These are phyloP conservation scores for Drosophila barbarae DNA, from an alignment of 2,888 invertebrate genomes.

Conservation along the genomic window DNA sequence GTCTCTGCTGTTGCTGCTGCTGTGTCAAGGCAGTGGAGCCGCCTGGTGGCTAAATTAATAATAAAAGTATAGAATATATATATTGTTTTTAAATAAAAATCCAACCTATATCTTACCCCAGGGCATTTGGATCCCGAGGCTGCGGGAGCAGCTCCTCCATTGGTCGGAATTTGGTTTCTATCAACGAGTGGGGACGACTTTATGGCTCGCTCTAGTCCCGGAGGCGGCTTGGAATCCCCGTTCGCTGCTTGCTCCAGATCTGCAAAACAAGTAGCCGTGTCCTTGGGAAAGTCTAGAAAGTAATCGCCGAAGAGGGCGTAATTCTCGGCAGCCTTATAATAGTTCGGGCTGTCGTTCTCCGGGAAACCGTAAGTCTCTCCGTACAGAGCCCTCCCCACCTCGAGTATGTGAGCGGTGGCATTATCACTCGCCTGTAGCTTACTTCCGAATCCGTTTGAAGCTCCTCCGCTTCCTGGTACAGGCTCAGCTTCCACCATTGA, in stretches of 20 bases:
- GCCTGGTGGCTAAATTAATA: background rate
- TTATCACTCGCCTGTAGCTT: background rate
- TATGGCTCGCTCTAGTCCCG: conserved; percentile 47
- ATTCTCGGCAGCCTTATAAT: conserved; percentile 74
- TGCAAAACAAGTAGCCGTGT: conserved; percentile 45
- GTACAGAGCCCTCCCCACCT: conserved; percentile 71
- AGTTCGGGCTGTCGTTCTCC: conserved; percentile 57
- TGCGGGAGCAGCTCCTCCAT: conserved; percentile 39
- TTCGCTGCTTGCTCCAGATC: conserved; percentile 1
- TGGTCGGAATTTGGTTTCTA: conserved; percentile 19
- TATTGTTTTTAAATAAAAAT: background rate
- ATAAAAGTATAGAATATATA: too few species aligned
- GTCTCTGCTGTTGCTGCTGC: conserved; percentile 39
- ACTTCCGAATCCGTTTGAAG: background rate
- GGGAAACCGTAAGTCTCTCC: conserved; percentile 66
- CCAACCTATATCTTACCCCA: background rate
- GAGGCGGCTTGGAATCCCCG: conserved; percentile 19
- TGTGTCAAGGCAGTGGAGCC: conserved; percentile 1
- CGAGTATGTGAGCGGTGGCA: conserved; percentile 45
- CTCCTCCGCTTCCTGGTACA: background rate
- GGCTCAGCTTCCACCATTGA: background rate
- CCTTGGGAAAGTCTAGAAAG: conserved; percentile 67
- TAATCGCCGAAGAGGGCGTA: conserved; percentile 71
- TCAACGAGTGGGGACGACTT: conserved; percentile 36
- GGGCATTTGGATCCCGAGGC: background rate